A percentile compares a stretch with the other conserved stretches of the same genome.
Evolutionary conservation across 2,113 vertebrate species (phyloP).

Genomic region (Myotis yumanensis): DNA sequence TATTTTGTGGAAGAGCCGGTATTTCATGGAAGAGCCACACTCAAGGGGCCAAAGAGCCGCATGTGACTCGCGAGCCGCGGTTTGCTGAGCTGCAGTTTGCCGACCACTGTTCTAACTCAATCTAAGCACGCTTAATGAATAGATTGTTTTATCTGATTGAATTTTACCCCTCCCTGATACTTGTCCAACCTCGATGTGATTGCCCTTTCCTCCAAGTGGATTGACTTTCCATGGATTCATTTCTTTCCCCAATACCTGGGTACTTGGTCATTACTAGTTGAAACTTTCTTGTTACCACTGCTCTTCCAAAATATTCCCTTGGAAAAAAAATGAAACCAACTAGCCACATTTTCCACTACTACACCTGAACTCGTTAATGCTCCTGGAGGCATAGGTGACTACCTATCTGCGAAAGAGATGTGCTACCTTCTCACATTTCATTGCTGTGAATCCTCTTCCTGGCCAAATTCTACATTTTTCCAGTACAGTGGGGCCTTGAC

Average conservation of each 20-base stretch:
- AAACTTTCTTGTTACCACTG: not conserved
- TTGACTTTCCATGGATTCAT: no score
- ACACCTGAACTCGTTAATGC: not conserved
- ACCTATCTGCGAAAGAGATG: not conserved
- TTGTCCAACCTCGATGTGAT: not conserved
- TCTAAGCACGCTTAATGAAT: not conserved
- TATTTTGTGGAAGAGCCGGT: no score
- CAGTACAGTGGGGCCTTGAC: no score
- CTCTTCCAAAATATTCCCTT: not conserved
- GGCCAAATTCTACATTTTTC: not conserved
- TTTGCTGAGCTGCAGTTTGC: no score
- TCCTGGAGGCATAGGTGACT: no score
- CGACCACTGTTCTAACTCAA: not conserved
- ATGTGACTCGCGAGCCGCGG: no score
- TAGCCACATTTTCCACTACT: not conserved
- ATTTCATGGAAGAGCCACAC: no score
- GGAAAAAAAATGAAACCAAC: not conserved
- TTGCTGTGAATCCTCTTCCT: not conserved
- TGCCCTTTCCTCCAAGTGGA: not conserved
- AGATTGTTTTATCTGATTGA: not conserved
- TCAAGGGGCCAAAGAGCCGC: no score
- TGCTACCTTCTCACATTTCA: not conserved
- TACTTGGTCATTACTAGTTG: not conserved
- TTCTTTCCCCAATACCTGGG: not conserved
- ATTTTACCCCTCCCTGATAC: not conserved